Conservation (phyloP, 2,888 invertebrate genomes). For the Pomacea canaliculata region DNA sequence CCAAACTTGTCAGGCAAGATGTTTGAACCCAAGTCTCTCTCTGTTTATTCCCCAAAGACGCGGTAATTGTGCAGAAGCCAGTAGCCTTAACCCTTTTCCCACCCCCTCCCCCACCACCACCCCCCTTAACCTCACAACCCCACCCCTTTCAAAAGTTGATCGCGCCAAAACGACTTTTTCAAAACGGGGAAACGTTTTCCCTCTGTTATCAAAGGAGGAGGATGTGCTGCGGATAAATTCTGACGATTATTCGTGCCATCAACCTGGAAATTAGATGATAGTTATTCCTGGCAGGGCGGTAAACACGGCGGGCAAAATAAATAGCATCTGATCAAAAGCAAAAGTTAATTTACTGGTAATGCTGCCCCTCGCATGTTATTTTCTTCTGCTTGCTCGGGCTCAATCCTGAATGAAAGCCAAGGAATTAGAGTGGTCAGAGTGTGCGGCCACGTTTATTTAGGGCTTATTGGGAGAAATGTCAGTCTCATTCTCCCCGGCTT, state of each 20-base stretch:
- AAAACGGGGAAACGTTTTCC: conserved; percentile 1
- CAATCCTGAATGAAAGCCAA: conserved; percentile 33
- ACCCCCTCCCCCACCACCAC: neutral
- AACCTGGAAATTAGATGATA: conserved; percentile 33
- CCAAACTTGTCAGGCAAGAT: conserved; percentile 14
- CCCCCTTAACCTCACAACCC: neutral
- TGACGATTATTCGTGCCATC: conserved; percentile 25
- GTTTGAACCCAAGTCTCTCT: neutral
- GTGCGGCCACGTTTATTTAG: conserved; percentile 35
- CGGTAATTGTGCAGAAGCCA: too few species aligned
- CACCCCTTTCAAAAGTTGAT: conserved; percentile 8
- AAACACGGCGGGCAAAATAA: conserved; percentile 39
- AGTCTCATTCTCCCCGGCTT: conserved; percentile 25
- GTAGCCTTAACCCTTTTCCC: too few species aligned
- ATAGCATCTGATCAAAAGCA: conserved; percentile 40
- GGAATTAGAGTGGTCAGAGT: conserved; percentile 35
- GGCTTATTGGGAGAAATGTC: conserved; percentile 38
- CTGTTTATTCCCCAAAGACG: neutral
- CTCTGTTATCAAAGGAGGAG: neutral
- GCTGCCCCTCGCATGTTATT: conserved; percentile 33
- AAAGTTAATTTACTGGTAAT: conserved; percentile 40
- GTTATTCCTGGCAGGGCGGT: conserved; percentile 32
- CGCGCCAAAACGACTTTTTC: conserved; percentile 11
- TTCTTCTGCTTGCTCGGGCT: conserved; percentile 31
- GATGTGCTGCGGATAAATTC: conserved; percentile 15